Evolutionary conservation across 2,888 invertebrate species (phyloP), one percentile per base, ranked within the genome.

Genomic region (Pteria penguin): DNA sequence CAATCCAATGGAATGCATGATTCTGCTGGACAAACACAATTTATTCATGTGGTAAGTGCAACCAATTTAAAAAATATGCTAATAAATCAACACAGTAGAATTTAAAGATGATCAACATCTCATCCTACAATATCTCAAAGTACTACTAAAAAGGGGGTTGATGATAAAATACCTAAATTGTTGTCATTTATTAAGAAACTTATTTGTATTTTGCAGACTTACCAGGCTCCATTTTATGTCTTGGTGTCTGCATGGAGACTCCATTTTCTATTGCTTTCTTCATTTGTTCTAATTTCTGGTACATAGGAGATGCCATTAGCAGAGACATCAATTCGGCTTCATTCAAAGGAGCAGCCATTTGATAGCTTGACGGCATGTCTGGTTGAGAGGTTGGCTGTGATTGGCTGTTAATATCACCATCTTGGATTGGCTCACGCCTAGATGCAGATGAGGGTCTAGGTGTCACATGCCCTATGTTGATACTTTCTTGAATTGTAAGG

Each of bases 271-370:
- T 82, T 33, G 84, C 76, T 60, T 85, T 86, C 80, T 90, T 90
- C 76, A 91, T 88, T 63, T 85, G 82, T 74, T 91, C 91, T 79
- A 91, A 80, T 79, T 91, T 91, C 83, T 90, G 87, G 77, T 91
- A 91, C 66, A 91, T 83, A 3, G 91, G 91, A 2, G 90, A 90
- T 1, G 90, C 88, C 90, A 90, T 89, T 54, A 91, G 82, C 52
- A 91, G 76, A 5, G 87, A 84, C 54, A 89, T 87, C 11, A 91
- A 80, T 62, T 91, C 91, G 5, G 88, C 87, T 73, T 90, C 89
- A 71, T 90, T 87, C 54, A 91, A 81, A 8, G 91, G 91, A 31
- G 88, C 88, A 5, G 90, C 86, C 88, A 87, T 88, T 52, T 79
- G 80, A 82, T 86, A 90, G 27, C 86, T 76, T 4, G 80, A 70